Conservation (phyloP, 1,140 invertebrate genomes). For the Eriosoma lanigerum region DNA sequence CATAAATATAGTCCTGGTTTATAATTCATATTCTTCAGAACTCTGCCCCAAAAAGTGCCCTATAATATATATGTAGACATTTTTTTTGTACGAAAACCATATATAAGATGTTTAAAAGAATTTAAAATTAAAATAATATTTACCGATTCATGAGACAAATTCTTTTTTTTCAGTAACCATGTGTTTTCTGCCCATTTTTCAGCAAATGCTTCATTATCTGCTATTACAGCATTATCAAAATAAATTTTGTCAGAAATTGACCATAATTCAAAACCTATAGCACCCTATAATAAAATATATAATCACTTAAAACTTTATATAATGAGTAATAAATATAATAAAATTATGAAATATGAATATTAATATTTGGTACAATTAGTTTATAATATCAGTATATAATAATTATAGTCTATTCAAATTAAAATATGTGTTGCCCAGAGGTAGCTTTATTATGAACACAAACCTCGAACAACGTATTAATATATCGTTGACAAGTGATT, state of each 20-base stretch:
- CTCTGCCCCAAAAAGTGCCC: conserved; percentile 71
- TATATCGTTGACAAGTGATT: too few species aligned
- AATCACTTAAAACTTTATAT: neutral
- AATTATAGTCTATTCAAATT: too few species aligned
- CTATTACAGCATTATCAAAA: conserved; percentile 94
- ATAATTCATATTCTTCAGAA: conserved; percentile 73
- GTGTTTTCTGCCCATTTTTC: conserved; percentile 80
- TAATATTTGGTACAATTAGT: too few species aligned
- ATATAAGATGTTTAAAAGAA: neutral
- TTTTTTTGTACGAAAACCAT: neutral
- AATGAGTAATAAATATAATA: too few species aligned
- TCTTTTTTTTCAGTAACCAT: conserved; percentile 80
- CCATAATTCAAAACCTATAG: conserved; percentile 96
- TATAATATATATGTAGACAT: conserved; percentile 56
- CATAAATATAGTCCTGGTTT: conserved; percentile 75
- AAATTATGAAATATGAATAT: too few species aligned
- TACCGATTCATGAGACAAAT: conserved; percentile 77
- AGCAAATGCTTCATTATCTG: conserved; percentile 79
- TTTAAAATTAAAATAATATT: conserved; percentile 54
- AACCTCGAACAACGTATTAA: too few species aligned
- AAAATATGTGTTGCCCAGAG: too few species aligned
- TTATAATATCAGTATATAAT: too few species aligned
- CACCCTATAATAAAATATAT: conserved; percentile 65
- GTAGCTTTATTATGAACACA: too few species aligned
- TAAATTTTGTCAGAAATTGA: conserved; percentile 93